Base-by-base conservation (phyloP, 23 tunicate species). In the Aplidium turbinatum region DNA sequence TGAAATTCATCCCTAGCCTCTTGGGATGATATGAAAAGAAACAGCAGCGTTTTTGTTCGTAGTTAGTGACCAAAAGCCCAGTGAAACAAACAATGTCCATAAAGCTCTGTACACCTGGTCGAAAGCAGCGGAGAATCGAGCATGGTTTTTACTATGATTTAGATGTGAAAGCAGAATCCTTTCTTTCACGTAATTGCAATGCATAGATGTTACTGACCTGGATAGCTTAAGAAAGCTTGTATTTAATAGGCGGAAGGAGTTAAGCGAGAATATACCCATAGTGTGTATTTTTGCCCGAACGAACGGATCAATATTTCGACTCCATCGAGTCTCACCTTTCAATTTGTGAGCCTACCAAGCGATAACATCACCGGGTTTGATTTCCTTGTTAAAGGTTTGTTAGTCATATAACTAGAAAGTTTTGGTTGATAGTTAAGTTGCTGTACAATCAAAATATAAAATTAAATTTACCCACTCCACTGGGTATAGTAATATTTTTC, bases 281-380 rank as follows among this genome's bases (percentile, higher is more conserved):
- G 95, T 33, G 89, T 88, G 13, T 85, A 82, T 50, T 94, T 94
- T 71, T 94, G 99, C 36, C 99, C 99, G 18, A 94, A 83, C 73
- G 99, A 94, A 56, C 60, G 89, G 40, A 73, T 94, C 22, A 87
- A 87, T 68, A 82, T 94, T 74, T 39, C 99, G 6, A 87, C 99
- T 21, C 55, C 81, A 1, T 58, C 87, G 4, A 25, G 74, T 24
- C 53, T 36, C 40, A 40, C 85, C 0, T 72, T 58, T 34, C 93
- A 94, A 33, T 87, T 82, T 48, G 82, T 94, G 27, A 55, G 53
- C 31, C 53, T 86, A 26, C 82, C 89, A 0, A 25, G 38, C n/a
- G 68, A 82, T 31, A 38, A 58, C 21, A 82, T 52, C 20, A 72
- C 61, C n/a, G 73, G 79, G 9, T 94, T 94, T 58, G 76, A 68